A percentile compares a stretch with the other conserved stretches of the same genome.
These are phyloP conservation scores for Cephalotes varians DNA, from an alignment of 2,888 invertebrate species.

Conservation along the genomic window DNA sequence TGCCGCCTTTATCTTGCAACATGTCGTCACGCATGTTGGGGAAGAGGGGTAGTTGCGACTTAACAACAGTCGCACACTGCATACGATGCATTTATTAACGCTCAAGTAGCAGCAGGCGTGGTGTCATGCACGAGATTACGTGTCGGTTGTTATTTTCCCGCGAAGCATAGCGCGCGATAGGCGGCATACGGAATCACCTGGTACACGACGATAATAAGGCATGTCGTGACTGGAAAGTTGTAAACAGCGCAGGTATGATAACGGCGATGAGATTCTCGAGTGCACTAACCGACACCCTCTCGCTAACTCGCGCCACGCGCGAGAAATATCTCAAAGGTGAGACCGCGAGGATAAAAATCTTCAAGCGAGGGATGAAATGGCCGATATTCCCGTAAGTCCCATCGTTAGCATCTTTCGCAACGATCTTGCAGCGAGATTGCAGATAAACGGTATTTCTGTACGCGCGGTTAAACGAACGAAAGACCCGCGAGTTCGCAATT, in stretches of 20 bases:
- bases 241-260: conserved; percentile 60
- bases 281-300: not conserved
- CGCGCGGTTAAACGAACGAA: not conserved
- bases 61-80: conserved; percentile 37
- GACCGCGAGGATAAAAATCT: conserved; percentile 11
- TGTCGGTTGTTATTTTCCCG: conserved; percentile 61
- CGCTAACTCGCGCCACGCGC: not conserved
- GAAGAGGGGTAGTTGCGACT: not conserved
- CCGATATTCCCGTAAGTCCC: conserved; percentile 5
- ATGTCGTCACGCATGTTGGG: not conserved
- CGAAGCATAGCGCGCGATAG: conserved; percentile 48
- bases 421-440: conserved; percentile 1
- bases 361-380: not conserved
- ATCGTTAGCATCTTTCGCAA: not conserved
- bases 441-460: conserved; percentile 11
- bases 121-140: conserved; percentile 56
- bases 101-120: conserved; percentile 41
- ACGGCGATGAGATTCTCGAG: conserved; percentile 34
- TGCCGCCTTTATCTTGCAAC: not conserved
- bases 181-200: conserved; percentile 32
- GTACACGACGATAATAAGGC: conserved; percentile 44
- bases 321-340: conserved; percentile 1
- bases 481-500: conserved; percentile 11
- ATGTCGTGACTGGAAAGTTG: conserved; percentile 67
- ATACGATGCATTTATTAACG: conserved; percentile 58